Evolutionary conservation across 1,140 invertebrate genomes (phyloP).

Genomic region (Drosophila murphyi): DNA sequence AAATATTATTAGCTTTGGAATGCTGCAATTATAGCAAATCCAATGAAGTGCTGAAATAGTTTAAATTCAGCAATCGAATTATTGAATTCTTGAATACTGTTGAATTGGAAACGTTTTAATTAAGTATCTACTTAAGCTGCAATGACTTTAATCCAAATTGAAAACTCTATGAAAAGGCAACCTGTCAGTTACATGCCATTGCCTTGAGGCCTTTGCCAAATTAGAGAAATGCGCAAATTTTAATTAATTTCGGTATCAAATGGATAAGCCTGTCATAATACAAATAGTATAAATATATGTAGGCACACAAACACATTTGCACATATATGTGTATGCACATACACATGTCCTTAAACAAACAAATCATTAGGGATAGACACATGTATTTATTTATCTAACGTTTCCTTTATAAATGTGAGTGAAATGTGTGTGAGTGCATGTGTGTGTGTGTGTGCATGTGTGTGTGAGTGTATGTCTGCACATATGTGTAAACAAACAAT

Average conservation of each 20-base stretch:
- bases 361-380: slow-evolving; percentile 44
- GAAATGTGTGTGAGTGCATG: not conserved
- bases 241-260: slow-evolving; percentile 76
- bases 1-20: not conserved
- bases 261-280: slow-evolving; percentile 71
- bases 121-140: not conserved
- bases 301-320: slow-evolving; percentile 16
- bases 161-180: not conserved
- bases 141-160: slow-evolving; percentile 10
- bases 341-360: slow-evolving; percentile 41
- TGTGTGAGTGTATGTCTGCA: not conserved
- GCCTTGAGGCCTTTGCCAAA: slow-evolving; percentile 1
- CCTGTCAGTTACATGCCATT: not conserved
- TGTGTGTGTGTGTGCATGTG: not conserved
- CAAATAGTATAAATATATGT: slow-evolving; percentile 57
- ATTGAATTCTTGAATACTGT: not conserved
- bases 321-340: not conserved
- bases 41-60: not conserved
- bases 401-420: slow-evolving; percentile 18
- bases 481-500: slow-evolving; percentile 53
- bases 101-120: not conserved
- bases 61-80: not conserved
- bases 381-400: slow-evolving; percentile 66
- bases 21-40: slow-evolving; percentile 1
- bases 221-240: slow-evolving; percentile 57